Base-by-base conservation (phyloP, 2,888 invertebrate genomes). In the Onthophagus sagittarius region DNA sequence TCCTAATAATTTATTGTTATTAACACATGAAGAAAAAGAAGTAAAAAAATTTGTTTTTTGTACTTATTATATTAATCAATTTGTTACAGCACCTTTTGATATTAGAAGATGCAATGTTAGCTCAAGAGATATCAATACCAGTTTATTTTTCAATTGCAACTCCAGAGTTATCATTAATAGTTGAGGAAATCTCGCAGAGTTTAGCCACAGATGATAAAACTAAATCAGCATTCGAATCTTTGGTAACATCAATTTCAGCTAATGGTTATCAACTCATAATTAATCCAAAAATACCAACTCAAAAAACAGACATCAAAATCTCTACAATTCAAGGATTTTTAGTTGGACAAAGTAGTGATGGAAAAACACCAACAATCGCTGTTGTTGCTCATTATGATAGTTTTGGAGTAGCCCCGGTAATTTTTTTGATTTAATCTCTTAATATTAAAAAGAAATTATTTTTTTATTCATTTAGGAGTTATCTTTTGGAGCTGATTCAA, bases 221-320 rank as follows among this genome's bases (percentile, higher is more conserved):
- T 84, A 90, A 90, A 62, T 94, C 96, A 0, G 96, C 96, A 0
- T 86, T 94, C 9, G 93, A 94, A 82, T 95, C 95, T 5, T 88
- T 98, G 84, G 86, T 96, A 74, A 93, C 93, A 81, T 92, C 95
- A 11, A 91, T 97, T n/a, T 93, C 95, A 14, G 96, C 96, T 0
- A 97, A 97, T 87, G 97, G 98, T 7, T 98, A 97, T 86, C 98
- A 98, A 86, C 91, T 96, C 81, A 94, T 95, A 76, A 92, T 97
- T 31, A 90, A 92, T 75, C 91, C 94, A 5, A 88, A 92, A 15
- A 90, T 91, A 76, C 91, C 92, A 32, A 87, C 90, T 72, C 88
- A 91, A 3, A 91, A 92, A 81, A 87, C 91, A 77, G 96, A 96
- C 79, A 91, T 94, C 33, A 94, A 94, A 85, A 90, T 98, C 14